Base-by-base conservation (phyloP, 1,140 invertebrate species). In the Campoletis sonorensis region DNA sequence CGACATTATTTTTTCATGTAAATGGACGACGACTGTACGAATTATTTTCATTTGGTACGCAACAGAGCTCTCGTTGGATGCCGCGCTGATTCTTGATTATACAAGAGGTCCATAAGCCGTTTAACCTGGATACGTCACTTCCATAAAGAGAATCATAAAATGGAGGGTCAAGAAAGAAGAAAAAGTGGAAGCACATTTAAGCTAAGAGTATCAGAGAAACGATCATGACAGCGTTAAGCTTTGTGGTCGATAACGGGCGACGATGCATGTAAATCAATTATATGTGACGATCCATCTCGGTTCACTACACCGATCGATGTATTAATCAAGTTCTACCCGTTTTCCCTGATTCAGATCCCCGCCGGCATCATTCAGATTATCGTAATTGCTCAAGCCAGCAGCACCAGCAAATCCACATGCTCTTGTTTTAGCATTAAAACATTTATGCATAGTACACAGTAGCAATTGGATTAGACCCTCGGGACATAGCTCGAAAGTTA, bases 61-160 rank as follows among this genome's bases (percentile, higher is more conserved):
- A 21, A 54, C 51, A 54, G 49, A 51, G n/a, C 1, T 4, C 4
- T 21, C 51, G 51, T 54, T n/a, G 51, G 51, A 21, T 54, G 16
- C 18, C 30, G 13, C 49, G 51, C 51, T 51, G 54, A 76, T 61
- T 40, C 75, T 72, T 23, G 37, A 80, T 45, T 58, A 80, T 51
- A 72, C 70, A 51, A 51, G 80, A 68, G 73, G 73, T 77, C 73
- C 30, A 61, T 83, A 80, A 58, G 54, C 45, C 64, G 81, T 37
- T 87, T 87, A 83, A 87, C 86, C 85, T 72, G 81, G 45, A 82
- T 84, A 80, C 86, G 86, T 87, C 86, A 87, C 70, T 72, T 67
- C 81, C 79, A 79, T 23, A 86, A 85, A 77, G 27, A 79, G 82
- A 81, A 71, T 81, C 73, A 70, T 81, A 82, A 81, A 82, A 83